Evolutionary conservation across 23 tunicate species (phyloP).

Genomic region (Halocynthia aurantium): DNA sequence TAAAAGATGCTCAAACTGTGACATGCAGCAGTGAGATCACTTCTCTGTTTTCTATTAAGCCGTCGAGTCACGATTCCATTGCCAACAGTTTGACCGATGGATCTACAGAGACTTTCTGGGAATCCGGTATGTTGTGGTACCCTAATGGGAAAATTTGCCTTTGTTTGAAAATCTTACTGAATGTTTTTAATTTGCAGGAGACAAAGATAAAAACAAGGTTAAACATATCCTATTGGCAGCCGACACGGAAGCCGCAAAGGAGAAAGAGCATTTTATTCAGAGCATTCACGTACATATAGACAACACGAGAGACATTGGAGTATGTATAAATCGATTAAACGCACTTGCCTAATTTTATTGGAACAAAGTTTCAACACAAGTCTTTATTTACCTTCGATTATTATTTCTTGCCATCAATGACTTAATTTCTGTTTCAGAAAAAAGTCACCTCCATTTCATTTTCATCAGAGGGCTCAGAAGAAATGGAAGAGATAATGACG

Average conservation of each 20-base stretch:
- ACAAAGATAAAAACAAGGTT: conserved; percentile 56
- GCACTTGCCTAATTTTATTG: too few species aligned
- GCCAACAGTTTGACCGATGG: conserved; percentile 65
- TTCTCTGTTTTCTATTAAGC: conserved; percentile 30
- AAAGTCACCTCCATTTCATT: conserved; percentile 36
- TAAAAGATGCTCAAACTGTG: neutral
- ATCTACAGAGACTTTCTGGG: conserved; percentile 80
- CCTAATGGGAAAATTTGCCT: neutral
- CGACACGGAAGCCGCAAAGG: conserved; percentile 6
- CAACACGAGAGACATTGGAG: conserved; percentile 59
- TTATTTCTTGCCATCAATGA: neutral
- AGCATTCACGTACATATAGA: conserved; percentile 51
- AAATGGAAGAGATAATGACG: neutral
- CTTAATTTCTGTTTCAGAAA: conserved; percentile 28
- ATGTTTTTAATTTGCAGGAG: conserved; percentile 25
- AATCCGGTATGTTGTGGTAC: conserved; percentile 42
- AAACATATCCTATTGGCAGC: conserved; percentile 28
- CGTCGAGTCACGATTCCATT: conserved; percentile 55
- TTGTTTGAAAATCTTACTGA: neutral
- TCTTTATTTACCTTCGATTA: neutral
- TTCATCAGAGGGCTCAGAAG: conserved; percentile 13
- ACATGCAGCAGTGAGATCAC: conserved; percentile 24
- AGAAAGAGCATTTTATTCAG: neutral
- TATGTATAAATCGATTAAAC: neutral
- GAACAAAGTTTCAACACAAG: too few species aligned